A percentile compares a stretch with the other conserved stretches of the same genome.
phyloP scores from a whole-genome alignment of 2,797 vertebrate species.

The Myotis planiceps region DNA sequence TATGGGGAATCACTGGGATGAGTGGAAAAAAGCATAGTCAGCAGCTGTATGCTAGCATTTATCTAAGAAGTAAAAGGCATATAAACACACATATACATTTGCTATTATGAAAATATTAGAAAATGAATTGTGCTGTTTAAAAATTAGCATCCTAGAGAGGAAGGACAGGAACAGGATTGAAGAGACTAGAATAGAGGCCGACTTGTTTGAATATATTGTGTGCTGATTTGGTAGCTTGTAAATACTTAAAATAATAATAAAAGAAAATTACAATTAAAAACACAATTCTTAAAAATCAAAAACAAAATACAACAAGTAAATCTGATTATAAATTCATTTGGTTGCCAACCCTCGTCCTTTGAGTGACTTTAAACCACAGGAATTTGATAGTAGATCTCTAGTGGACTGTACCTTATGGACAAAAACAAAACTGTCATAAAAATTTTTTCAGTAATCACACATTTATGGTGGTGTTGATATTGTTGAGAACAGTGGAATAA shows the following conservation, averaged over 20 bases:
- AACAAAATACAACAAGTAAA: background rate
- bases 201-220: background rate
- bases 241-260: background rate
- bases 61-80: background rate
- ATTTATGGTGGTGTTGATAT: background rate
- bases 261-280: background rate
- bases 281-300: background rate
- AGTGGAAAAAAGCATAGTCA: background rate
- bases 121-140: background rate
- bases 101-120: background rate
- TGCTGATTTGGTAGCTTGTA: background rate
- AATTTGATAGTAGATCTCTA: background rate
- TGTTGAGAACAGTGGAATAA: background rate
- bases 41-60: background rate
- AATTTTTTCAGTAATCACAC: background rate
- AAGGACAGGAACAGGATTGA: background rate
- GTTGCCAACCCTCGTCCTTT: background rate
- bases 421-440: background rate
- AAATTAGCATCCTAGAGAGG: background rate
- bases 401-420: background rate
- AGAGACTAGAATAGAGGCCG: background rate
- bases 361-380: background rate
- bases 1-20: background rate
- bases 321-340: background rate
- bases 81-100: background rate